Evolutionary conservation across 2,113 vertebrate genomes (phyloP), one percentile per base, ranked within the genome.

Genomic region (Oreotrochilus melanogaster): DNA sequence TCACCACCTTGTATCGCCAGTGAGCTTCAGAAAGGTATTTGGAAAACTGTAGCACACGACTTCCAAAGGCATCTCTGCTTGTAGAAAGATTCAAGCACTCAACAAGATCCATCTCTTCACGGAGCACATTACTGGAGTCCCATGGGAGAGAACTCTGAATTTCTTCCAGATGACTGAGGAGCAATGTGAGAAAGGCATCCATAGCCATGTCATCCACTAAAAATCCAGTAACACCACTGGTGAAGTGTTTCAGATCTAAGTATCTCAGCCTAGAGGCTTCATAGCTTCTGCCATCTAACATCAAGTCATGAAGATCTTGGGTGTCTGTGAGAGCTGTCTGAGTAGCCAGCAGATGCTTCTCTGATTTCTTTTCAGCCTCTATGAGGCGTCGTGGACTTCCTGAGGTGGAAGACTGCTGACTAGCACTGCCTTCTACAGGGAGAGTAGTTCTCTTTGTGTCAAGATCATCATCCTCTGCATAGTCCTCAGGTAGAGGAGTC

Each of bases 1-100:
- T 98, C 87, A 99, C 98, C 95, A 99, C 98, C 93, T 99, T 99
- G 85, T 98, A 98, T 89, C 99, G 98, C 99, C 99, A 99, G 64
- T 99, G 99, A 86, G 99, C 99, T 97, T 99, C 99, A 21, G 99
- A 99, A 19, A 99, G 98, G 84, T 99, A 98, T 88, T 99, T 99
- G 80, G 99, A 99, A 90, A 99, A 98, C 79, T 97, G 98, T 62
- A 98, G 97, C 30, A 99, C 96, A 0, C 98, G 98, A 54, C 96
- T 82, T 35, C 95, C 98, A 47, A 99, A 99, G 2, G 98, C 95
- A 18, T 99, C 98, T n/a, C 95, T 95, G 13, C 97, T 98, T 78
- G 98, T 97, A 0, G 98, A 98, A 94, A 98, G 98, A 88, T 98
- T 98, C 25, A 99, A 97, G 86, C 94, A 98, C 86, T 99, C 98